phyloP scores from a whole-genome alignment of 2,113 vertebrate species.

The Charina bottae region DNA sequence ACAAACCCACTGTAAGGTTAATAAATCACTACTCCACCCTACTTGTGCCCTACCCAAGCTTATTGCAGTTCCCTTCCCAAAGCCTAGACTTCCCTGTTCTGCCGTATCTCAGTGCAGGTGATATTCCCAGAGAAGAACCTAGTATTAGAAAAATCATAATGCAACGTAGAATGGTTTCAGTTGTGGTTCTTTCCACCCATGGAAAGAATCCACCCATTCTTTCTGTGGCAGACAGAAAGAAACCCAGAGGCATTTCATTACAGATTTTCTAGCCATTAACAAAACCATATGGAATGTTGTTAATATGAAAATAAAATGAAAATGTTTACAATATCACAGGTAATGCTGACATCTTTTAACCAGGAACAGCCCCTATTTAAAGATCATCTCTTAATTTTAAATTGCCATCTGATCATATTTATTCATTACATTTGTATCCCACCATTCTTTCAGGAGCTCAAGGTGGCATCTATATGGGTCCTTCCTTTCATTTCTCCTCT shows the following conservation, averaged over 20 bases:
- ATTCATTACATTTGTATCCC: no score
- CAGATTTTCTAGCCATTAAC: conserved; percentile 44
- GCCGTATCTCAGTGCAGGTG: not conserved
- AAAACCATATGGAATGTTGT: conserved; percentile 32
- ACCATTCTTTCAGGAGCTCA: no score
- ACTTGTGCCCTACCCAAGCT: not conserved
- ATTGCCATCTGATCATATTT: no score
- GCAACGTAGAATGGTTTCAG: no score
- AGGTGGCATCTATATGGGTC: no score
- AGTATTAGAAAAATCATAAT: no score
- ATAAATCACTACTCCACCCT: not conserved
- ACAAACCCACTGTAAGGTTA: not conserved
- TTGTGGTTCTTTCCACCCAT: no score
- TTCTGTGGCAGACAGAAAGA: conserved; percentile 7
- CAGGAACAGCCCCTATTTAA: no score
- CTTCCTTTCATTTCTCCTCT: no score
- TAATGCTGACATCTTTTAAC: no score
- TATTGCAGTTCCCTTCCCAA: not conserved
- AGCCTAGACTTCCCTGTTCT: not conserved
- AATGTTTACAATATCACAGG: not conserved
- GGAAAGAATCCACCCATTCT: no score
- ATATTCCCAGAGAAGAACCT: not conserved
- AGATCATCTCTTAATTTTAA: no score
- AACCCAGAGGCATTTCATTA: conserved; percentile 36
- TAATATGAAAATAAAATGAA: conserved; percentile 44